Evolutionary conservation across 2,797 vertebrate genomes (phyloP).

Genomic region (Melanotaenia parkinsoni): DNA sequence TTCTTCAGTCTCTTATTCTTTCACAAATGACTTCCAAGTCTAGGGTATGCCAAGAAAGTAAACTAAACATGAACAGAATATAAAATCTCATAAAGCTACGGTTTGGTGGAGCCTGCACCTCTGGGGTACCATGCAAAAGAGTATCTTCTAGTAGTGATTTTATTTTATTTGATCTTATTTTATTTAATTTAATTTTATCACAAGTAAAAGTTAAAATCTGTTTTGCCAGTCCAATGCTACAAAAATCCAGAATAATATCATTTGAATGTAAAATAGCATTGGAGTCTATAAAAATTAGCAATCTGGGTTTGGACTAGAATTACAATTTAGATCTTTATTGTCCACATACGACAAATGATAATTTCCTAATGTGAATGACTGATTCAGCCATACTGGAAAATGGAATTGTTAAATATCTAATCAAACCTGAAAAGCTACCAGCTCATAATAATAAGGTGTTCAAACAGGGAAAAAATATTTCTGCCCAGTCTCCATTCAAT

Average conservation of each 20-base stretch:
- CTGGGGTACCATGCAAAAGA: background rate
- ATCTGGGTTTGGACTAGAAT: background rate
- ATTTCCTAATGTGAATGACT: slow-evolving; percentile 15
- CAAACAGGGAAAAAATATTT: slow-evolving; percentile 4
- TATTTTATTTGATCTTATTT: too few species aligned
- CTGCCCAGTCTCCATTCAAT: slow-evolving; percentile 14
- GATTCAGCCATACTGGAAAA: slow-evolving; percentile 7
- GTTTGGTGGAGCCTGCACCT: background rate
- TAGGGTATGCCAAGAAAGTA: background rate
- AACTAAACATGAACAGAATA: background rate
- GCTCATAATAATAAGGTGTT: slow-evolving; percentile 21
- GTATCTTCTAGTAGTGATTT: too few species aligned
- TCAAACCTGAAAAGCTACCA: slow-evolving; percentile 11
- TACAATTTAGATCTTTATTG: background rate
- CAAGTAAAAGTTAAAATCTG: too few species aligned
- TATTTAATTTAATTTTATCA: too few species aligned
- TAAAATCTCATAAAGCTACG: background rate
- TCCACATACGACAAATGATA: background rate
- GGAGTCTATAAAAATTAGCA: background rate
- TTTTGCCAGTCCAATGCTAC: too few species aligned
- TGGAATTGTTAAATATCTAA: background rate
- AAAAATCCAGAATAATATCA: too few species aligned
- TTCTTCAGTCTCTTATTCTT: slow-evolving; percentile 6
- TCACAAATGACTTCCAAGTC: background rate
- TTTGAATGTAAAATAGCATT: background rate